Evolutionary conservation across 2,113 vertebrate species (phyloP).

Genomic region (Campylorhamphus procurvoides): DNA sequence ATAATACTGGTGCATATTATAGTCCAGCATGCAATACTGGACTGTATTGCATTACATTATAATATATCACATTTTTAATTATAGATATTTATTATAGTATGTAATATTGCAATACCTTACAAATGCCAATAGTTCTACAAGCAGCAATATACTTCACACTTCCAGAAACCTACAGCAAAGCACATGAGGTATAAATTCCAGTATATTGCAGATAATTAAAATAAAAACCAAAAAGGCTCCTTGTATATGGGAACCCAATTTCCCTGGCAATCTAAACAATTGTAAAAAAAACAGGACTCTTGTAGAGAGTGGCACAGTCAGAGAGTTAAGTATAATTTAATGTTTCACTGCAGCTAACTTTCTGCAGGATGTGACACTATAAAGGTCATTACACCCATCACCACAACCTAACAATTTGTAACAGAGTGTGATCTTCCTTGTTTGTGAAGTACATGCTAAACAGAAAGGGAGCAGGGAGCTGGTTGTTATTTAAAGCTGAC

Average conservation of each 20-base stretch:
- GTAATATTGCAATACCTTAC: background rate
- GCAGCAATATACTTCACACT: background rate
- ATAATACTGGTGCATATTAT: background rate
- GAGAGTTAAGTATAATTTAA: background rate
- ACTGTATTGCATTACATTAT: background rate
- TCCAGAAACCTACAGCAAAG: background rate
- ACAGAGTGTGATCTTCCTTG: background rate
- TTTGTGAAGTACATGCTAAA: slow-evolving; percentile 16
- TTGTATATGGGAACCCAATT: background rate
- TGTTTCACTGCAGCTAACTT: background rate
- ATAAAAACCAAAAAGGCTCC: background rate
- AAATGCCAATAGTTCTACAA: background rate
- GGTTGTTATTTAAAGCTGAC: slow-evolving; percentile 28
- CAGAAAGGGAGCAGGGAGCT: background rate
- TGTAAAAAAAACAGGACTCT: background rate
- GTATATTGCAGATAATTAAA: background rate
- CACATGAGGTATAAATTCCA: background rate
- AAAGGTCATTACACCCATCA: background rate
- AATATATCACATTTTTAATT: background rate
- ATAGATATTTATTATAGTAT: background rate
- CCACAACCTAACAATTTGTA: background rate
- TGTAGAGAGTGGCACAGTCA: background rate
- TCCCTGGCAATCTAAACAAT: background rate
- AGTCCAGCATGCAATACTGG: background rate
- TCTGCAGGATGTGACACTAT: background rate